Conservation (phyloP, 2,113 vertebrate genomes). For the Taxidea taxus region DNA sequence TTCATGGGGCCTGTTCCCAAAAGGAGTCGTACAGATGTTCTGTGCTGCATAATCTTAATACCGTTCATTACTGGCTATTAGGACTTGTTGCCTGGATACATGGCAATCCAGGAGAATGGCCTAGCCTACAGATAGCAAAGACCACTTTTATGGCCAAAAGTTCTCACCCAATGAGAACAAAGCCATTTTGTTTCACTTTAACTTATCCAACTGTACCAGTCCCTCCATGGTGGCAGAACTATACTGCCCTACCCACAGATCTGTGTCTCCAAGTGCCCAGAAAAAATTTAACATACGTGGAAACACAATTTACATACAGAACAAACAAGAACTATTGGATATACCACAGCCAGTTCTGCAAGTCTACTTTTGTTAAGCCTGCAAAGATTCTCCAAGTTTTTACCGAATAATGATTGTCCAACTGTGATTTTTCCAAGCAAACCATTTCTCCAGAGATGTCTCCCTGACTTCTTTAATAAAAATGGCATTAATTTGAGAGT, state of each 20-base stretch:
- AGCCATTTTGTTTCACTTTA: constrained; percentile 95
- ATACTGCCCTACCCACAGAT: constrained; percentile 94
- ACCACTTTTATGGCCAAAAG: constrained; percentile 95
- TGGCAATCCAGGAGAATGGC: constrained; percentile 93
- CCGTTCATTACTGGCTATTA: constrained; percentile 93
- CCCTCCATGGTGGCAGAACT: constrained; percentile 91
- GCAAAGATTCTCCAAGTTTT: constrained; percentile 88
- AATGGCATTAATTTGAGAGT: constrained; percentile 90
- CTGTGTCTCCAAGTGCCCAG: constrained; percentile 96
- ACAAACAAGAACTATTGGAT: constrained; percentile 86
- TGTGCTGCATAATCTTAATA: constrained; percentile 94
- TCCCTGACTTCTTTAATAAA: constrained; percentile 92
- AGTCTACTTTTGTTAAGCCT: constrained; percentile 86
- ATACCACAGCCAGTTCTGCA: constrained; percentile 96
- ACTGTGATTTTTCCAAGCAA: constrained; percentile 93
- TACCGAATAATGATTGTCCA: constrained; percentile 93
- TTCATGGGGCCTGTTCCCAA: neutral
- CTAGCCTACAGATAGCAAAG: constrained; percentile 95
- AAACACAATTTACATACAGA: constrained; percentile 86
- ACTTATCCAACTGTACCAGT: constrained; percentile 92
- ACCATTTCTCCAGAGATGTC: constrained; percentile 87
- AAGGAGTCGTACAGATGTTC: constrained; percentile 92
- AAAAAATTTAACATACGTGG: constrained; percentile 89
- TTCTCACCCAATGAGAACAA: constrained; percentile 93
- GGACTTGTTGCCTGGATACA: constrained; percentile 95